phyloP scores from a whole-genome alignment of 2,888 invertebrate genomes.

The Amphipoea oculea region DNA sequence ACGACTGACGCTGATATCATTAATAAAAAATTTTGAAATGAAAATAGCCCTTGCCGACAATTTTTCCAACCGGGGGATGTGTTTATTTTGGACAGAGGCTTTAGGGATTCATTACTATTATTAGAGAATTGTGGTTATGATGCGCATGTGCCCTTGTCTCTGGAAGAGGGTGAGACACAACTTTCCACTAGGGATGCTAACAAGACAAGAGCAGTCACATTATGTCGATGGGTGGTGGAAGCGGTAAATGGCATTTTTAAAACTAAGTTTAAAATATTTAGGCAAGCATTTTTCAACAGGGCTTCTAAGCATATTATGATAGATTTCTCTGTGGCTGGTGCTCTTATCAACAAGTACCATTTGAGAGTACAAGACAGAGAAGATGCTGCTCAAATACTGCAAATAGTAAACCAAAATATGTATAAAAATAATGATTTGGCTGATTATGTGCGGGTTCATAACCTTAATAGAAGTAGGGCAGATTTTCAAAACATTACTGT shows the following conservation, averaged over 20 bases:
- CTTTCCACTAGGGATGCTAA: slow-evolving; percentile 5
- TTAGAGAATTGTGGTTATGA: neutral
- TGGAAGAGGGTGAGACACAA: slow-evolving; percentile 6
- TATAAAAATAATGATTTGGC: slow-evolving; percentile 10
- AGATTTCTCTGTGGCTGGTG: slow-evolving; percentile 15
- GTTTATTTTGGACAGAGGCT: slow-evolving; percentile 32
- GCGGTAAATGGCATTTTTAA: slow-evolving; percentile 12
- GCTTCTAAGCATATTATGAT: slow-evolving; percentile 1
- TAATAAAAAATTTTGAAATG: slow-evolving; percentile 11
- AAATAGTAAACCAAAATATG: slow-evolving; percentile 1
- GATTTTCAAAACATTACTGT: slow-evolving; percentile 23
- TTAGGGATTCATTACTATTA: slow-evolving; percentile 8
- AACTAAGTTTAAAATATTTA: slow-evolving; percentile 9
- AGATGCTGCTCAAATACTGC: slow-evolving; percentile 1
- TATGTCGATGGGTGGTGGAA: slow-evolving; percentile 26
- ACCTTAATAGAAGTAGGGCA: slow-evolving; percentile 24
- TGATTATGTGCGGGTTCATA: slow-evolving; percentile 3
- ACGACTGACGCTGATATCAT: slow-evolving; percentile 34
- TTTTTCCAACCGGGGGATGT: slow-evolving; percentile 28
- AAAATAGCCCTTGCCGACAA: neutral
- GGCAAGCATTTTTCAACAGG: slow-evolving; percentile 8
- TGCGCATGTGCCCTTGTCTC: slow-evolving; percentile 5
- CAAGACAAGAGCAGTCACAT: slow-evolving; percentile 14
- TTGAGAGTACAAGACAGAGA: neutral
- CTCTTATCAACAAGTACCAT: slow-evolving; percentile 23